Evolutionary conservation across 23 tunicate species (phyloP).

Genomic region (Pegea sp.): DNA sequence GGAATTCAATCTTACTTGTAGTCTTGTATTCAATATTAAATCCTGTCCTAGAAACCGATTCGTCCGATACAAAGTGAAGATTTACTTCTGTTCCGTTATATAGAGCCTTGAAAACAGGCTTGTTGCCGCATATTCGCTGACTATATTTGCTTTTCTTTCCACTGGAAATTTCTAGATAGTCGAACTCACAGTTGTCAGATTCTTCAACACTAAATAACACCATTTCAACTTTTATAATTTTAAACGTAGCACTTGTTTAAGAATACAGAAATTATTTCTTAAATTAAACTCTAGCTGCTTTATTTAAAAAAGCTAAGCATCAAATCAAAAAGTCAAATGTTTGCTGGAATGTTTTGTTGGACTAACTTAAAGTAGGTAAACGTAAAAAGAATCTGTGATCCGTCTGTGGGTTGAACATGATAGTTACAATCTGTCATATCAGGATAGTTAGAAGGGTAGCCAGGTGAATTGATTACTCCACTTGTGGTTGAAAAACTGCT

Average conservation of each 20-base stretch:
- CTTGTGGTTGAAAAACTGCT: constrained; percentile 2
- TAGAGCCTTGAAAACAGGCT: constrained; percentile 5
- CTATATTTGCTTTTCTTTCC: constrained; percentile 1
- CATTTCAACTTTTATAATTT: not conserved
- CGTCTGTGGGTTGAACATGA: constrained; percentile 15
- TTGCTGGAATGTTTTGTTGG: too few species aligned
- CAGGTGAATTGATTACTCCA: constrained; percentile 22
- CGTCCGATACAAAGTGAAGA: constrained; percentile 48
- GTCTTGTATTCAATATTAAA: constrained; percentile 30
- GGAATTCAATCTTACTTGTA: too few species aligned
- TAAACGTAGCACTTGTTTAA: not conserved
- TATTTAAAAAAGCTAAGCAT: not conserved
- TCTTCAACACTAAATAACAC: constrained; percentile 55
- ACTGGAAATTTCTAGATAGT: constrained; percentile 9
- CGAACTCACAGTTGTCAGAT: constrained; percentile 38
- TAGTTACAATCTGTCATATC: constrained; percentile 39
- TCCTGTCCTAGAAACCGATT: constrained; percentile 52
- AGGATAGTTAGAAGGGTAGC: constrained; percentile 50
- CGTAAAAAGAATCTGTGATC: constrained; percentile 38
- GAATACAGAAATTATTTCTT: not conserved
- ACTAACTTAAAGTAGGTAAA: constrained; percentile 45
- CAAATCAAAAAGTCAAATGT: not conserved
- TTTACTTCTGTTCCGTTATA: constrained; percentile 24
- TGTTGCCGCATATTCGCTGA: constrained; percentile 20
- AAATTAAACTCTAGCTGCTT: not conserved